Evolutionary conservation across 2,888 invertebrate genomes (phyloP).

Genomic region (Odontocolon sp.): DNA sequence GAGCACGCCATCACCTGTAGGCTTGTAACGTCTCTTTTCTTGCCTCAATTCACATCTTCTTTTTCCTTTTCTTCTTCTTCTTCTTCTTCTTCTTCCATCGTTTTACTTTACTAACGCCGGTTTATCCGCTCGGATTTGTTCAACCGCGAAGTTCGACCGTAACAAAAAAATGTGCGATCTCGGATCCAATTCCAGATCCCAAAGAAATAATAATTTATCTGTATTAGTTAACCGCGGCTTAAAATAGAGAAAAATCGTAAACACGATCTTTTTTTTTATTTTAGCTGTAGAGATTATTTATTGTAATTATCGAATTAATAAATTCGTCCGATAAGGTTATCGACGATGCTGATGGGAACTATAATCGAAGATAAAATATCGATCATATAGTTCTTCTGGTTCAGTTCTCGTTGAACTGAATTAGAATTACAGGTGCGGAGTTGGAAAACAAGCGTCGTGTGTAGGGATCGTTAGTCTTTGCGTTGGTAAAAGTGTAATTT

Average conservation of each 20-base stretch:
- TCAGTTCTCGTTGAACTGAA: constrained; percentile 18
- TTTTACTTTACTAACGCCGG: not conserved
- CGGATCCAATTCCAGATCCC: constrained; percentile 19
- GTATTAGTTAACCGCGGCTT: not conserved
- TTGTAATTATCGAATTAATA: too few species aligned
- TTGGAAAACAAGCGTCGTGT: constrained; percentile 42
- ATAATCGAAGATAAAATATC: too few species aligned
- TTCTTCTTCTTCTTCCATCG: not conserved
- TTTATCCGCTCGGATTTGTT: constrained; percentile 41
- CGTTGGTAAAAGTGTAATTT: constrained; percentile 56
- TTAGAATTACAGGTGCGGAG: constrained; percentile 37
- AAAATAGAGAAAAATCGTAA: not conserved
- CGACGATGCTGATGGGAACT: too few species aligned
- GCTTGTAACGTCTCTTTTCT: not conserved
- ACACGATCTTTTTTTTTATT: too few species aligned
- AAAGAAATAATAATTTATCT: not conserved
- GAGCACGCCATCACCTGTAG: not conserved
- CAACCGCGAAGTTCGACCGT: constrained; percentile 44
- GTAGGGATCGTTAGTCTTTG: constrained; percentile 39
- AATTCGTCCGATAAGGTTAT: too few species aligned
- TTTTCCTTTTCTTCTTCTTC: too few species aligned
- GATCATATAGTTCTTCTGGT: too few species aligned
- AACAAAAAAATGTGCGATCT: constrained; percentile 22
- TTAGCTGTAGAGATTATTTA: too few species aligned
- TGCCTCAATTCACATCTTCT: too few species aligned